These are phyloP conservation scores for Sphinx pinastri DNA, from an alignment of 2,888 invertebrate species.

Conservation along the genomic window DNA sequence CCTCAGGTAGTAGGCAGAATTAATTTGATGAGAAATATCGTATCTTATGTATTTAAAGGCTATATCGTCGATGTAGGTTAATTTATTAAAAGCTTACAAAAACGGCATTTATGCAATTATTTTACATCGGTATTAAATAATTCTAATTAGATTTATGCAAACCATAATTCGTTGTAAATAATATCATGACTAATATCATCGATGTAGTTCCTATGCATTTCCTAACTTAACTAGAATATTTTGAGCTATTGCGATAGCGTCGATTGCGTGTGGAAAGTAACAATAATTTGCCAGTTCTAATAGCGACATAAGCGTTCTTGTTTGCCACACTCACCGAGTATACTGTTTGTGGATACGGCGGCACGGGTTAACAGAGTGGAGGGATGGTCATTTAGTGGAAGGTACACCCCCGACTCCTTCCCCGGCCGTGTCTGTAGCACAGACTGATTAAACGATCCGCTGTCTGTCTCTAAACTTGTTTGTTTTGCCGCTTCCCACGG, in stretches of 20 bases:
- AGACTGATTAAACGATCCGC: conserved; percentile 80
- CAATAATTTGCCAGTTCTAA: conserved; percentile 46
- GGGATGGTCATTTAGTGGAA: conserved; percentile 82
- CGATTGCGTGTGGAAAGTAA: not conserved
- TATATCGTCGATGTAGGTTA: no score
- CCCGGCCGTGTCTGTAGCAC: conserved; percentile 63
- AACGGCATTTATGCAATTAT: no score
- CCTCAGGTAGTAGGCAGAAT: no score
- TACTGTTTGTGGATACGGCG: conserved; percentile 82
- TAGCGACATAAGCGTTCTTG: conserved; percentile 41
- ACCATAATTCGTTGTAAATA: no score
- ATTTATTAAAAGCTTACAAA: no score
- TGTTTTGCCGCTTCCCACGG: conserved; percentile 62
- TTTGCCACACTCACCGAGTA: conserved; percentile 73
- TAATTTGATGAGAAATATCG: no score
- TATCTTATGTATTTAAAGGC: no score
- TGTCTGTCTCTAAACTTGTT: conserved; percentile 72
- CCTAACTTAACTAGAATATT: no score
- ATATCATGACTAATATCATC: no score
- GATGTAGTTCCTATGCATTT: no score
- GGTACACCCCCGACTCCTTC: conserved; percentile 57
- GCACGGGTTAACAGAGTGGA: conserved; percentile 77
- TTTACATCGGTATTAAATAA: no score
- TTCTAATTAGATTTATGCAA: no score
- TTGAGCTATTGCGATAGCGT: not conserved